phyloP scores from a whole-genome alignment of 2,113 vertebrate genomes.

The Boulengeromyrus knoepffleri region DNA sequence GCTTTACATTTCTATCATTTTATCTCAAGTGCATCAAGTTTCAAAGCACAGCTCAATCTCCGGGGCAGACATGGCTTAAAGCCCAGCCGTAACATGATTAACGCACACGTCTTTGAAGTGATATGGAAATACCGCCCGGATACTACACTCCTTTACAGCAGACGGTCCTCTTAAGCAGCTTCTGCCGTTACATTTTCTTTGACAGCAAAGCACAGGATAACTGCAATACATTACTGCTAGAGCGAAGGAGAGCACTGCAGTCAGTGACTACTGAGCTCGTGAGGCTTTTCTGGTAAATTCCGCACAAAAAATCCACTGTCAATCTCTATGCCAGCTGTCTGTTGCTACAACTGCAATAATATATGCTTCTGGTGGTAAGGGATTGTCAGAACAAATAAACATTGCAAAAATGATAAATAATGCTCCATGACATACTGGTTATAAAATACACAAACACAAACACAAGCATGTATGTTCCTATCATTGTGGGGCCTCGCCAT shows the following conservation, averaged over 20 bases:
- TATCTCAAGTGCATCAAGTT: background rate
- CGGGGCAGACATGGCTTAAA: background rate
- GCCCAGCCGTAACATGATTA: background rate
- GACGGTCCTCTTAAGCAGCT: background rate
- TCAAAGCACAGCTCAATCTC: background rate
- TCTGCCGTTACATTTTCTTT: background rate
- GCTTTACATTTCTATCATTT: conserved; percentile 9
- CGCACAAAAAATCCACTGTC: background rate
- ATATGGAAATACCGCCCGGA: background rate
- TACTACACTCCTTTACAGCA: background rate
- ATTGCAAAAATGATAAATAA: background rate
- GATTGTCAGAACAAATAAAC: background rate
- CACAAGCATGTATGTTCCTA: background rate
- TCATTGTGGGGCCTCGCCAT: background rate
- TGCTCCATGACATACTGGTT: background rate
- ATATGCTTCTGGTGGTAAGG: background rate
- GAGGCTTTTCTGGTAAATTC: background rate
- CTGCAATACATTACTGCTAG: background rate
- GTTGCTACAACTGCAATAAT: background rate
- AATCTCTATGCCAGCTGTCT: background rate
- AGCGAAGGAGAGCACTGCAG: background rate
- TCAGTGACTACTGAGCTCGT: background rate
- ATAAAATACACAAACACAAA: background rate
- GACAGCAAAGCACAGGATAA: background rate
- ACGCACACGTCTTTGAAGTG: background rate